These are phyloP conservation scores for Pempheris klunzingeri DNA, from an alignment of 2,797 vertebrate genomes.

Conservation along the genomic window DNA sequence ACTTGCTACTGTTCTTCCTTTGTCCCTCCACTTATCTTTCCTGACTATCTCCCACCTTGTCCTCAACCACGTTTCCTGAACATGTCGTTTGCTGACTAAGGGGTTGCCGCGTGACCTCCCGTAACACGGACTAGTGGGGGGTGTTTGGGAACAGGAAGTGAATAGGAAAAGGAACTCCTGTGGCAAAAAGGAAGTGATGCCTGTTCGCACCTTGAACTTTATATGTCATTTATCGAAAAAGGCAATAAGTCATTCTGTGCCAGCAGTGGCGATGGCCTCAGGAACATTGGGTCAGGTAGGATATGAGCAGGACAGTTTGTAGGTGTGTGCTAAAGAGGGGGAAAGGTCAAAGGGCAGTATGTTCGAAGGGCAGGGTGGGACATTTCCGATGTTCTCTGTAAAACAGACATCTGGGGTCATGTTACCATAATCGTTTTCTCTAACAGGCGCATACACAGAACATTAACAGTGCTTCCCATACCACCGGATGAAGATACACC, in stretches of 20 bases:
- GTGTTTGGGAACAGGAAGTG: conserved; percentile 54
- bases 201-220: conserved; percentile 73
- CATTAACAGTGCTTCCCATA: conserved; percentile 66
- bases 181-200: conserved; percentile 54
- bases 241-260: conserved; percentile 1
- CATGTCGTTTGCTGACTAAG: conserved; percentile 66
- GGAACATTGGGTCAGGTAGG: conserved; percentile 32
- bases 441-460: conserved; percentile 31
- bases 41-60: conserved; percentile 44
- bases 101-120: conserved; percentile 42
- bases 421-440: conserved; percentile 74
- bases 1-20: conserved; percentile 55
- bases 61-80: conserved; percentile 52
- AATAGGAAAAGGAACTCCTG: conserved; percentile 60
- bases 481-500: conserved; percentile 69
- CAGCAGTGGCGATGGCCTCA: conserved; percentile 26
- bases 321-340: conserved; percentile 24
- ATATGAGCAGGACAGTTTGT: conserved; percentile 39
- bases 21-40: conserved; percentile 48
- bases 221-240: conserved; percentile 36
- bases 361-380: conserved; percentile 62
- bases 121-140: conserved; percentile 32
- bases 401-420: conserved; percentile 60
- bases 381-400: conserved; percentile 73
- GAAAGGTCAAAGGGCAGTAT: conserved; percentile 42